Conservation (phyloP, 2,113 vertebrate genomes). For the Sinocyclocheilus anophthalmus region DNA sequence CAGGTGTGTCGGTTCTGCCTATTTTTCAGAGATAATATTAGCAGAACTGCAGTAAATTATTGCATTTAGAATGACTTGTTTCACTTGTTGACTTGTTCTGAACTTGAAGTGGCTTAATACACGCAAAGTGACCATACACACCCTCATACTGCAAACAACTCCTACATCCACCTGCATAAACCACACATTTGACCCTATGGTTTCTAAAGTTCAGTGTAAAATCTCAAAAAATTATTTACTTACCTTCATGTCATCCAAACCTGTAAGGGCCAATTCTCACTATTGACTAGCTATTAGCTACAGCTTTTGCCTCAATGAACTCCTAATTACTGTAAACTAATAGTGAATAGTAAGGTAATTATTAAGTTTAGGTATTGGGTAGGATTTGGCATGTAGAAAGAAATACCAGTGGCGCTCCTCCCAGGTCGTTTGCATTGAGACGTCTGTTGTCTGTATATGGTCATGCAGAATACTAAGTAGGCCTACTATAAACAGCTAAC, state of each 20-base stretch:
- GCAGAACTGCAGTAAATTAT: not conserved
- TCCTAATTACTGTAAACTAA: not conserved
- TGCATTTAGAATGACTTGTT: slow-evolving; percentile 1
- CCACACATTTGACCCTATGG: not conserved
- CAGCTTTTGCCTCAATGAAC: not conserved
- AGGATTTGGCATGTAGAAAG: not conserved
- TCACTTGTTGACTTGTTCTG: not conserved
- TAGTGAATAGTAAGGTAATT: too few species aligned
- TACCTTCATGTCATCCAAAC: not conserved
- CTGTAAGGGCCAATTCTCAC: not conserved
- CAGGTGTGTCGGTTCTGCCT: not conserved
- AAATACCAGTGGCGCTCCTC: too few species aligned
- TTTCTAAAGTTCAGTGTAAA: not conserved
- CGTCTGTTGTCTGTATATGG: too few species aligned
- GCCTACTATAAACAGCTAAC: not conserved
- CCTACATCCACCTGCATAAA: not conserved
- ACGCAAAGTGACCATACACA: not conserved
- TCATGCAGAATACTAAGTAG: not conserved
- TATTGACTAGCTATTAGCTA: too few species aligned
- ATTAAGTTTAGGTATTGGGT: not conserved
- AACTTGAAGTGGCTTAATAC: not conserved
- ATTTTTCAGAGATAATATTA: not conserved
- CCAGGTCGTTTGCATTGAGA: too few species aligned
- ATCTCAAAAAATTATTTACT: not conserved
- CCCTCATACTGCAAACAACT: not conserved